Evolutionary conservation across 2,113 vertebrate species (phyloP).

Genomic region (Electrona antarctica): DNA sequence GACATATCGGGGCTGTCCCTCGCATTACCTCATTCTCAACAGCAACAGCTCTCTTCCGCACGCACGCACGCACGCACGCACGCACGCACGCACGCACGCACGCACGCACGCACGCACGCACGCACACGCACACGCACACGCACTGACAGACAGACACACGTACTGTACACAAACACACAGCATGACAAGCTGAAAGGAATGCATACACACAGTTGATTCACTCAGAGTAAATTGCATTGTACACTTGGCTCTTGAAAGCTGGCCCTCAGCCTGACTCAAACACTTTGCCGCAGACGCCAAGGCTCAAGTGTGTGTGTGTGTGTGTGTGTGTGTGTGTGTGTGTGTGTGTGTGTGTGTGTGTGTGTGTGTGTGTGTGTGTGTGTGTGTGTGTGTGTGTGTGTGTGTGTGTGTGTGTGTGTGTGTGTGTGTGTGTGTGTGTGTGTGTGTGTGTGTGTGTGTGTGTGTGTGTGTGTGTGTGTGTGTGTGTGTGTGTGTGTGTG

Average conservation of each 20-base stretch:
- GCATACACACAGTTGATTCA: neutral
- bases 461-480: neutral
- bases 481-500: conserved; percentile 6
- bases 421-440: conserved; percentile 19
- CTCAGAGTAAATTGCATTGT: neutral
- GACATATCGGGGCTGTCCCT: conserved; percentile 16
- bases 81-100: neutral
- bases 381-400: conserved; percentile 9
- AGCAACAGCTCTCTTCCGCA: neutral
- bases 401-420: conserved; percentile 6
- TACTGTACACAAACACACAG: no score
- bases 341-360: conserved; percentile 19
- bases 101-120: neutral
- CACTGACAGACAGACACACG: neutral
- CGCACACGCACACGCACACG: neutral
- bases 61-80: neutral
- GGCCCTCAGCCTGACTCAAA: neutral
- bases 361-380: conserved; percentile 1
- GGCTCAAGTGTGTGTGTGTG: neutral
- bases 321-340: conserved; percentile 6
- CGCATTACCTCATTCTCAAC: conserved; percentile 34
- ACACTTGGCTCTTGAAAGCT: conserved; percentile 1
- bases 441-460: conserved; percentile 7
- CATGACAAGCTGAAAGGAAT: no score
- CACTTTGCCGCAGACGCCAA: neutral